These are phyloP conservation scores for Helicoverpa zea DNA, from an alignment of 1,140 invertebrate species.

Conservation along the genomic window DNA sequence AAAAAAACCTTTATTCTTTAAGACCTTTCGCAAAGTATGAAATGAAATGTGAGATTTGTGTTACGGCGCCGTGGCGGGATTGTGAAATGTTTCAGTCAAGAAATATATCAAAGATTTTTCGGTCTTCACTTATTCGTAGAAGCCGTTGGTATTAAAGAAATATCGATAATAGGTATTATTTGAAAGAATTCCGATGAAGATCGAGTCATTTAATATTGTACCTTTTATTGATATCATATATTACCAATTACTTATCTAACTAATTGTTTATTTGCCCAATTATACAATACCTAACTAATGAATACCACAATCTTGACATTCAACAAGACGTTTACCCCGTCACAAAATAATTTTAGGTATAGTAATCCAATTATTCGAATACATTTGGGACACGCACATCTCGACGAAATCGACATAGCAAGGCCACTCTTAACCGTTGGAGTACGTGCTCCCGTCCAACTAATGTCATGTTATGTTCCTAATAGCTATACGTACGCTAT, in stretches of 20 bases:
- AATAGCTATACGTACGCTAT: constrained; percentile 1
- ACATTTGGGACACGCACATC: not conserved
- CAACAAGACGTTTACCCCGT: no score
- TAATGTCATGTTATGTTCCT: constrained; percentile 31
- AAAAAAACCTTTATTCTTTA: not conserved
- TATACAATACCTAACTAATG: no score
- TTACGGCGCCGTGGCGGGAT: not conserved
- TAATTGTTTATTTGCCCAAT: no score
- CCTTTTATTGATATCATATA: no score
- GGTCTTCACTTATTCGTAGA: not conserved
- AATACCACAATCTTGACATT: no score
- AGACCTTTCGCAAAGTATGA: constrained; percentile 3
- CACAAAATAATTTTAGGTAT: no score
- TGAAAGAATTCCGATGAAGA: no score
- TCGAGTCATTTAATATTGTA: no score
- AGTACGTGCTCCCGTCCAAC: not conserved
- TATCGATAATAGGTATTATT: no score
- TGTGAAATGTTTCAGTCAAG: not conserved
- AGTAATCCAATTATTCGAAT: not conserved
- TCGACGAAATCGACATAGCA: not conserved
- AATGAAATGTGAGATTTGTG: constrained; percentile 24
- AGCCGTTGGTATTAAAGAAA: no score
- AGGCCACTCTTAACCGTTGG: not conserved
- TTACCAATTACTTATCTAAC: no score
- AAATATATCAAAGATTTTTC: not conserved